Evolutionary conservation across 2,113 vertebrate species (phyloP).

Genomic region (Lophotis ruficrista): DNA sequence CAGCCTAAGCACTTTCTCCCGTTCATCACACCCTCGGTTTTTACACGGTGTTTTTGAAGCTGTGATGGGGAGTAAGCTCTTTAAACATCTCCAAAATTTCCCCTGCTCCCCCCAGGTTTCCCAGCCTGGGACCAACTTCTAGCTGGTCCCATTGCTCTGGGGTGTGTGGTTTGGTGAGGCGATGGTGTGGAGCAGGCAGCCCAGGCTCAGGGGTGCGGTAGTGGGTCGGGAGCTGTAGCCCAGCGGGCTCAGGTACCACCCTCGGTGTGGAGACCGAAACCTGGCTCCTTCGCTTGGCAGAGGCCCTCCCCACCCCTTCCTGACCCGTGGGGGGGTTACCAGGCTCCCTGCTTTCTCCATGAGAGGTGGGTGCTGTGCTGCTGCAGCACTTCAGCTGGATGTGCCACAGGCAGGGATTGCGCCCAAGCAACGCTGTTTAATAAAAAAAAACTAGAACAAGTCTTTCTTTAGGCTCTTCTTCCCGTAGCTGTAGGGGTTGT

Average conservation of each 20-base stretch:
- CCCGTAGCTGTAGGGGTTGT: background rate
- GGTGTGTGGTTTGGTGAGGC: background rate
- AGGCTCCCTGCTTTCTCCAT: background rate
- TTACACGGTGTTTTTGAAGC: background rate
- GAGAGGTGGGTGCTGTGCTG: background rate
- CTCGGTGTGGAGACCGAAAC: background rate
- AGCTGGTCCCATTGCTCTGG: background rate
- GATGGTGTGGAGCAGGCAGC: background rate
- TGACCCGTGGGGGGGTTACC: background rate
- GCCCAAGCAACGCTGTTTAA: background rate
- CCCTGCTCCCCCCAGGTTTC: background rate
- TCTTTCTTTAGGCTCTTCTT: background rate
- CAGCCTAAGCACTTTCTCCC: background rate
- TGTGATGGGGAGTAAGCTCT: background rate
- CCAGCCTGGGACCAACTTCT: background rate
- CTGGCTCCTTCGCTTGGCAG: background rate
- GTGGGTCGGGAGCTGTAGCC: background rate
- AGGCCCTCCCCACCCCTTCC: background rate
- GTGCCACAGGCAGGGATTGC: background rate
- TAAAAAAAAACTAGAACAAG: constrained; percentile 12
- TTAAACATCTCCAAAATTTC: background rate
- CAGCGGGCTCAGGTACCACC: background rate
- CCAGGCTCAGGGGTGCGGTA: rapidly evolving
- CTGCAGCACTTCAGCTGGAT: background rate
- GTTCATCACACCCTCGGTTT: background rate